Conservation (phyloP, 2,113 vertebrate genomes). For the Dasyurus viverrinus region DNA sequence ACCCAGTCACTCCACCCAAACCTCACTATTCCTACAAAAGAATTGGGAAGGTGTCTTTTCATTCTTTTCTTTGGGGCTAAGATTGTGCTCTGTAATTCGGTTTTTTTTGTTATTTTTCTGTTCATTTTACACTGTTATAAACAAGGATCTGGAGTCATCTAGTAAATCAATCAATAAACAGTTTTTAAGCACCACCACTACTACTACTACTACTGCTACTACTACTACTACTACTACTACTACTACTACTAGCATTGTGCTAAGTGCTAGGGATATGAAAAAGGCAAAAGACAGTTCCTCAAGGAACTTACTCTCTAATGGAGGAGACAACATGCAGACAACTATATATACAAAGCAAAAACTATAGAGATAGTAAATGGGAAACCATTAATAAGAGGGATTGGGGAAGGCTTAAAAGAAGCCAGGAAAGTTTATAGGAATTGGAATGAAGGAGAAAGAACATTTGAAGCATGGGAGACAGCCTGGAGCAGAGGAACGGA, state of each 20-base stretch:
- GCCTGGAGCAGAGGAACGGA: not conserved
- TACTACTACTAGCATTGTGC: not conserved
- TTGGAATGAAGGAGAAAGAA: not conserved
- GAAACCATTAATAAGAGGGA: not conserved
- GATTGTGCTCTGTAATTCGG: no score
- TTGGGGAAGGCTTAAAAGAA: not conserved
- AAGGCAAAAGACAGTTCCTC: not conserved
- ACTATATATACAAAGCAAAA: not conserved
- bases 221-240: no score
- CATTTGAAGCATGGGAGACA: not conserved
- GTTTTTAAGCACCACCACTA: not conserved
- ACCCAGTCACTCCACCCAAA: no score
- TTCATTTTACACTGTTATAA: no score
- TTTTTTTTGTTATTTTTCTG: no score
- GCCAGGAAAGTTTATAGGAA: not conserved
- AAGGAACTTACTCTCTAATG: not conserved
- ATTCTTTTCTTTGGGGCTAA: no score
- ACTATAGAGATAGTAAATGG: not conserved
- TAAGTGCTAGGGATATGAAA: not conserved
- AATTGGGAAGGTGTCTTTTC: not conserved
- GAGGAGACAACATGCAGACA: not conserved
- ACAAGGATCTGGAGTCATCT: no score
- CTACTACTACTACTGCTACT: no score
- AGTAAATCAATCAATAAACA: not conserved
- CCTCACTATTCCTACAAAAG: not conserved